A percentile compares a stretch with the other conserved stretches of the same genome.
phyloP scores from a whole-genome alignment of 1,140 invertebrate species.

The Diorhabda elongata region DNA sequence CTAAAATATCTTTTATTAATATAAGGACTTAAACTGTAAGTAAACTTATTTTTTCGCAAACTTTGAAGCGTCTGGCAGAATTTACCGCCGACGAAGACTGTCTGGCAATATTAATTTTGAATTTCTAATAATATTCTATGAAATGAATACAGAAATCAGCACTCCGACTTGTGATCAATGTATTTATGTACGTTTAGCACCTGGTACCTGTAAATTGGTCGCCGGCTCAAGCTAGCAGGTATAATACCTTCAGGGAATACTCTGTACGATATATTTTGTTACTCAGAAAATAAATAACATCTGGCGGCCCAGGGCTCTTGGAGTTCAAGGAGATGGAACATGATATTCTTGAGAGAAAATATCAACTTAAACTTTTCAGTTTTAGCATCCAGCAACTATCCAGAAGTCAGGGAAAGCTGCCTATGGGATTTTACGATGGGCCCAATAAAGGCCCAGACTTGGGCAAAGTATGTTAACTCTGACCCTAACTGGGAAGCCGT shows the following conservation, averaged over 20 bases:
- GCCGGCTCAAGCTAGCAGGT: neutral
- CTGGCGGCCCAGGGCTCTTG: neutral
- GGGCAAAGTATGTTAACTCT: too few species aligned
- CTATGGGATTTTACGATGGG: too few species aligned
- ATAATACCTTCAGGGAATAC: neutral
- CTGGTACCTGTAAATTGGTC: neutral
- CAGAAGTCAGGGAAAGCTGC: too few species aligned
- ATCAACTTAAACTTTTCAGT: too few species aligned
- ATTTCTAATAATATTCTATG: constrained; percentile 3
- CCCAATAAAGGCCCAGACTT: too few species aligned
- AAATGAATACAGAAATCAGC: constrained; percentile 11
- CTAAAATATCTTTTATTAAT: constrained; percentile 22
- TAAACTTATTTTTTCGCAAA: constrained; percentile 20
- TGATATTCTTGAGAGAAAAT: too few species aligned
- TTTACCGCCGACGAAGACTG: neutral
- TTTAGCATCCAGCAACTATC: too few species aligned
- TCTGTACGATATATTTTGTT: neutral
- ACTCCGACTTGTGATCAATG: neutral
- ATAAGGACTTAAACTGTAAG: constrained; percentile 20
- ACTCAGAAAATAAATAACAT: neutral
- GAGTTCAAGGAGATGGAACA: too few species aligned
- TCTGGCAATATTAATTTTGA: constrained; percentile 8
- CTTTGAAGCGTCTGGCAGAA: constrained; percentile 12
- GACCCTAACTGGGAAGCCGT: too few species aligned
- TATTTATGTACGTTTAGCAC: neutral